Evolutionary conservation across 2,888 invertebrate genomes (phyloP).

Genomic region (Gasteruption jaculator): DNA sequence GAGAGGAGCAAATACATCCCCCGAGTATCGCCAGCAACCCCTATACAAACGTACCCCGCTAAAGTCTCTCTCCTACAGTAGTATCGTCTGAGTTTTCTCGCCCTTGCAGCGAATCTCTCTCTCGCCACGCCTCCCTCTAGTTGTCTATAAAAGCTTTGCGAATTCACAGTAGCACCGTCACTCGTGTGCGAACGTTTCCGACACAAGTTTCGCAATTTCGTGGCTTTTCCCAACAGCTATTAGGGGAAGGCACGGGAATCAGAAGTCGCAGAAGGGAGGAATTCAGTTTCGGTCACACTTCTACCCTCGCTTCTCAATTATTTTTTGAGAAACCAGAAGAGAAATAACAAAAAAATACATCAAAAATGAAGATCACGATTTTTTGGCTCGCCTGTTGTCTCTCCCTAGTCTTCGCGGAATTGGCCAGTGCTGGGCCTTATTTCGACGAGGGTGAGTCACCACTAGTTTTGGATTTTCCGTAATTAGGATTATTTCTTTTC

Average conservation of each 20-base stretch:
- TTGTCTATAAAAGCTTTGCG: slow-evolving; percentile 45
- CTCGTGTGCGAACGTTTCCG: slow-evolving; percentile 31
- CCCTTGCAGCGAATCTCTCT: slow-evolving; percentile 5
- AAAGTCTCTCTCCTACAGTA: no score
- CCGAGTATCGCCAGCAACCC: slow-evolving; percentile 16
- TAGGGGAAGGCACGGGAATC: background rate
- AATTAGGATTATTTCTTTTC: background rate
- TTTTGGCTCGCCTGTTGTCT: slow-evolving; percentile 35
- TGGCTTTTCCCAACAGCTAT: background rate
- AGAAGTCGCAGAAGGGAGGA: slow-evolving; percentile 3
- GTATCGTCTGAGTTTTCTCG: background rate
- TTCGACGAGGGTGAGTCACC: slow-evolving; percentile 43
- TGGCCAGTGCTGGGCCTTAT: slow-evolving; percentile 36
- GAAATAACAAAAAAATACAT: background rate
- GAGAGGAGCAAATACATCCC: no score
- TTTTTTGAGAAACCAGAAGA: no score
- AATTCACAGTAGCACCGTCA: slow-evolving; percentile 36
- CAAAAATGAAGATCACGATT: slow-evolving; percentile 36
- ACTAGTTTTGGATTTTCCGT: background rate
- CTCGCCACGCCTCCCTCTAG: slow-evolving; percentile 43
- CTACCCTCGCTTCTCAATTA: background rate
- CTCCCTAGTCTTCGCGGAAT: slow-evolving; percentile 33
- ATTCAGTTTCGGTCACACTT: background rate
- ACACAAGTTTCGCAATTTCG: background rate
- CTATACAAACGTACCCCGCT: slow-evolving; percentile 14